A percentile compares a stretch with the other conserved stretches of the same genome.
These are phyloP conservation scores for Agrenia bidenticulata DNA, from an alignment of 2,888 invertebrate species.

Conservation along the genomic window DNA sequence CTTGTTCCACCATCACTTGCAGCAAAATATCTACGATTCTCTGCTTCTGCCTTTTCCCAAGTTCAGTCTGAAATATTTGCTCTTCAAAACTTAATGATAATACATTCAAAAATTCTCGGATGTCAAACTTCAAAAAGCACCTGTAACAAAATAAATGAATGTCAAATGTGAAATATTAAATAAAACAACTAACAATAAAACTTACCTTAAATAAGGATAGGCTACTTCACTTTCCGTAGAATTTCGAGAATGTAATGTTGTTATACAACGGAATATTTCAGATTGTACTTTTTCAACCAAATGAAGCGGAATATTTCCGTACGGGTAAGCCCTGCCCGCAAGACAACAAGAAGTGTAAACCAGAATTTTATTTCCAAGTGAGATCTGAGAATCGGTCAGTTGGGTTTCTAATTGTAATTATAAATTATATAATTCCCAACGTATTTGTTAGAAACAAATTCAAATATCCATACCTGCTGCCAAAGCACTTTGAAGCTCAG, in stretches of 20 bases:
- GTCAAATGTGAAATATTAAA: neutral
- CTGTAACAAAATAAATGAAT: conserved; percentile 56
- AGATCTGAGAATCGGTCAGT: conserved; percentile 57
- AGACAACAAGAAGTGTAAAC: conserved; percentile 85
- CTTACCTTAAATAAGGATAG: conserved; percentile 67
- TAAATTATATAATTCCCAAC: no score
- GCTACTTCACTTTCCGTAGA: conserved; percentile 65
- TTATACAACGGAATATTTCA: conserved; percentile 70
- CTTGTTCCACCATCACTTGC: conserved; percentile 67
- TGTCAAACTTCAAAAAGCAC: conserved; percentile 76
- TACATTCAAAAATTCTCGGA: conserved; percentile 81
- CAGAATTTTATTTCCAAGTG: conserved; percentile 76
- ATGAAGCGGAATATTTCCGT: conserved; percentile 68
- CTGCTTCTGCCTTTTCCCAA: conserved; percentile 71
- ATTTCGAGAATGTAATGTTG: conserved; percentile 67
- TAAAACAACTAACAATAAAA: no score
- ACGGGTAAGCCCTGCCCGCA: conserved; percentile 80
- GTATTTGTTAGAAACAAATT: neutral
- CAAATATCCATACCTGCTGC: conserved; percentile 53
- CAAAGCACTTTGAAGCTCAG: conserved; percentile 59
- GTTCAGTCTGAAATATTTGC: conserved; percentile 71
- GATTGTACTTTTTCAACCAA: conserved; percentile 69
- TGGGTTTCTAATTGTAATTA: conserved; percentile 49
- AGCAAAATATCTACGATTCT: conserved; percentile 75
- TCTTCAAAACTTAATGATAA: conserved; percentile 81